Evolutionary conservation across 2,797 vertebrate genomes (phyloP).

Genomic region (Luscinia megarhynchos): DNA sequence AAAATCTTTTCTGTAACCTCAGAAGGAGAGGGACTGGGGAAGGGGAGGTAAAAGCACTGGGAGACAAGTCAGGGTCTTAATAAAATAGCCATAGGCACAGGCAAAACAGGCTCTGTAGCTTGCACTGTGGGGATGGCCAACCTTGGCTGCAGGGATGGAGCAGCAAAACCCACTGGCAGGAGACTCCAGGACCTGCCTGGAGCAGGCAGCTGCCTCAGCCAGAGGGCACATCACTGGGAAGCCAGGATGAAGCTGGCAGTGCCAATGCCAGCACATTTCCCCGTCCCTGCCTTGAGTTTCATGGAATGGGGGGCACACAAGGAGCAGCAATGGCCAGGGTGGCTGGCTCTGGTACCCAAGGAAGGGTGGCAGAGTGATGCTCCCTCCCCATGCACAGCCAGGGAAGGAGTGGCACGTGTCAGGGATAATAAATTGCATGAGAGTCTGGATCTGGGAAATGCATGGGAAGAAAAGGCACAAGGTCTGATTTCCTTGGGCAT

Average conservation of each 20-base stretch:
- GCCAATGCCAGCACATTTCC: fast-evolving
- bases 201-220: not conserved
- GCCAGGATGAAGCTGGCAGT: not conserved
- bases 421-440: conserved; percentile 15
- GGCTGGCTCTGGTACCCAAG: fast-evolving
- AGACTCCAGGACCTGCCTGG: not conserved
- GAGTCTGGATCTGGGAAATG: conserved; percentile 12
- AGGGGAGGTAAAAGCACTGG: not conserved
- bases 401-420: not conserved
- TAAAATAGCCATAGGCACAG: not conserved
- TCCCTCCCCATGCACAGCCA: not conserved
- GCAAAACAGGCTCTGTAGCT: not conserved
- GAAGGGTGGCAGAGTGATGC: not conserved
- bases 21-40: not conserved
- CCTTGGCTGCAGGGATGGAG: not conserved
- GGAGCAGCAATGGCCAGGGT: not conserved
- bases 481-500: conserved; percentile 59
- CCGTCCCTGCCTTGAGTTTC: not conserved
- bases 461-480: conserved; percentile 42
- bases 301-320: fast-evolving
- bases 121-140: not conserved
- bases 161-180: not conserved
- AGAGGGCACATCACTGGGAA: not conserved
- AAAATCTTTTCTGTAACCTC: not conserved
- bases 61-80: not conserved